Base-by-base conservation (phyloP, 2,797 vertebrate genomes). In the Darevskia mixta region DNA sequence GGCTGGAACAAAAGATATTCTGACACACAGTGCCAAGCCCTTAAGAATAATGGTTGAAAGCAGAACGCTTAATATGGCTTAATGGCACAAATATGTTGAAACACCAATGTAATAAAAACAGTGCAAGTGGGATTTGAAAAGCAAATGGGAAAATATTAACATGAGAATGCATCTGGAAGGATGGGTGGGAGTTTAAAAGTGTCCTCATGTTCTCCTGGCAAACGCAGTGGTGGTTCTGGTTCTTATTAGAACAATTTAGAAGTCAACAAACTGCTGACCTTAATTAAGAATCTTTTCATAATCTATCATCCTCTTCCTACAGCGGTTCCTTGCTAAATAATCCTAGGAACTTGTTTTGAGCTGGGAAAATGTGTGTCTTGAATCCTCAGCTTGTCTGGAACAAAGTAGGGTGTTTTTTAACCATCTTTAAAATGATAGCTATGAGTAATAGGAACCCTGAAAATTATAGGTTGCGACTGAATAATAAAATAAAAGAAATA, bases 191-290 rank as follows among this genome's bases (percentile, higher is more conserved):
- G 67, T 91, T 95, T 69, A 61, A 91, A 91, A 45, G 43, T 88
- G 87, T 72, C 91, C 90, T 61, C 49, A 25, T 92, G 83, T 92
- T 89, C 94, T 90, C 83, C 90, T 95, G 90, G 92, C 93, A 94
- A 92, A 92, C 90, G 27, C 29, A 66, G 84, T 81, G 58, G n/a
- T 0, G 49, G 45, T 85, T 95, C 94, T 96, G 92, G 86, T 84
- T 95, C 95, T 93, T 83, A 93, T 96, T 17, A 92, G 86, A 86
- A 85, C 64, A 89, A 83, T 93, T 93, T 88, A 49, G 84, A 90
- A 94, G 87, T 87, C 90, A 45, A 25, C 76, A 90, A 92, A 94
- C 87, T 89, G 66, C 90, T 94, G 90, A 93, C 87, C 89, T 95
- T 88, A 87, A 58, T 82, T 88, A 93, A 8, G 67, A 90, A 88